Base-by-base conservation (phyloP, 1,140 invertebrate species). In the Mactra quadrangularis region DNA sequence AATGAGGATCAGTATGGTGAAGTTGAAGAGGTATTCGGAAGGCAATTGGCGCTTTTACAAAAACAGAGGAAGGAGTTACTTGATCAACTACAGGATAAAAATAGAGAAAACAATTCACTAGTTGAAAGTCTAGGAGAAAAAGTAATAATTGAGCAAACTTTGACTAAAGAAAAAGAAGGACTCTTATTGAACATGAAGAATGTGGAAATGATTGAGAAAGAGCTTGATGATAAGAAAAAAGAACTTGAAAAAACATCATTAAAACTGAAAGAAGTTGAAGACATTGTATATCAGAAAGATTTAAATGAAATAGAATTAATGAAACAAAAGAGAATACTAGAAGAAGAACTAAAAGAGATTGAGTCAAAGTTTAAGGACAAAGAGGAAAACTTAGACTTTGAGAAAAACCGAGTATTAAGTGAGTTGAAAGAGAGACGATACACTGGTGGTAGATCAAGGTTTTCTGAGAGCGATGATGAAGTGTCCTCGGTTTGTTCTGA, bases 21-120 rank as follows among this genome's bases (percentile, higher is more conserved):
- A 41, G 74, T 78, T 13, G 81, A 87, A 57, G 66, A 72, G 27
- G 35, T 87, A 17, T 90, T 88, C 76, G 86, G 83, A 33, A 81
- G 84, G 19, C 91, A 92, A 74, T 53, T 92, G n/a, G 79, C 85
- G 11, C 47, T 89, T 22, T 59, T 92, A 59, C 91, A 90, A 55
- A 89, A 87, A 38, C 90, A 92, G 52, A 82, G 90, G 57, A 85
- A 90, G 81, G 88, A 91, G 41, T 82, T 92, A 17, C 35, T 89
- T 11, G 76, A 85, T 11, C 87, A 88, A 72, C 59, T 92, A 17
- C 76, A 87, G 29, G 87, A 87, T 3, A 64, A 72, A 35, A 75
- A 84, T 41, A 47, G 35, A 1, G 77, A 87, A 75, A 83, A 88
- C 29, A 68, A 47, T 4, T 53, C 62, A 22, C 47, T 90, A 4